A percentile compares a stretch with the other conserved stretches of the same genome.
Conservation (phyloP, 2,888 invertebrate species). For the Hecatera dysodea region DNA sequence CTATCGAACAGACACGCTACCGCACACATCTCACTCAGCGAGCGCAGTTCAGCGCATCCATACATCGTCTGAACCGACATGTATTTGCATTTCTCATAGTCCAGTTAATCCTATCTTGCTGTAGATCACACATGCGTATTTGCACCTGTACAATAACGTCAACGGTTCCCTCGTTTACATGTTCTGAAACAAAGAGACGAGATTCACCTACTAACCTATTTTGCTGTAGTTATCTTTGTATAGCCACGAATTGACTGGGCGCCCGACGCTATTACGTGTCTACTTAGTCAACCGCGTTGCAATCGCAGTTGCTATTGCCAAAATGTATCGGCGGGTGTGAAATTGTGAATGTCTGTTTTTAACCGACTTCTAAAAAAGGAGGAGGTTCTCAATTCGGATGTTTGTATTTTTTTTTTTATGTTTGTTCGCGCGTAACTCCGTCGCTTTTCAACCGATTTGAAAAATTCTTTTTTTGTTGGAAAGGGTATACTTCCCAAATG, state of each 20-base stretch:
- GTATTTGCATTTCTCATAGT: constrained; percentile 50
- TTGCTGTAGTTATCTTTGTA: constrained; percentile 61
- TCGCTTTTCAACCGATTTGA: no score
- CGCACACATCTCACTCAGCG: constrained; percentile 37
- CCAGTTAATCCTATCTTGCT: constrained; percentile 44
- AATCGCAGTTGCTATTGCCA: constrained; percentile 48
- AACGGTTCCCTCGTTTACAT: constrained; percentile 67
- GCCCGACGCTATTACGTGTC: constrained; percentile 53
- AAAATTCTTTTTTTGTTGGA: no score
- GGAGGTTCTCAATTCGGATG: no score
- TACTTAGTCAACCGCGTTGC: constrained; percentile 26
- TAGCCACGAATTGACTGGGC: constrained; percentile 70
- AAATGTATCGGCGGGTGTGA: constrained; percentile 7
- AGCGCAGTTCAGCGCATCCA: constrained; percentile 32
- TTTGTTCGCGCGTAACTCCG: no score
- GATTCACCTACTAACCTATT: constrained; percentile 79
- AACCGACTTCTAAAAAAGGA: no score
- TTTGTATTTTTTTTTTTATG: no score
- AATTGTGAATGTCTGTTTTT: background rate
- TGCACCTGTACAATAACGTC: constrained; percentile 67
- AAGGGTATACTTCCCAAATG: no score
- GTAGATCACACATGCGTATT: constrained; percentile 57
- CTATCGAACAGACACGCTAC: constrained; percentile 1
- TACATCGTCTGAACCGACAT: constrained; percentile 28
- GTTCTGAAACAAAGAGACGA: constrained; percentile 70